These are phyloP conservation scores for Pterostichus madidus DNA, from an alignment of 2,888 invertebrate genomes.

Conservation along the genomic window DNA sequence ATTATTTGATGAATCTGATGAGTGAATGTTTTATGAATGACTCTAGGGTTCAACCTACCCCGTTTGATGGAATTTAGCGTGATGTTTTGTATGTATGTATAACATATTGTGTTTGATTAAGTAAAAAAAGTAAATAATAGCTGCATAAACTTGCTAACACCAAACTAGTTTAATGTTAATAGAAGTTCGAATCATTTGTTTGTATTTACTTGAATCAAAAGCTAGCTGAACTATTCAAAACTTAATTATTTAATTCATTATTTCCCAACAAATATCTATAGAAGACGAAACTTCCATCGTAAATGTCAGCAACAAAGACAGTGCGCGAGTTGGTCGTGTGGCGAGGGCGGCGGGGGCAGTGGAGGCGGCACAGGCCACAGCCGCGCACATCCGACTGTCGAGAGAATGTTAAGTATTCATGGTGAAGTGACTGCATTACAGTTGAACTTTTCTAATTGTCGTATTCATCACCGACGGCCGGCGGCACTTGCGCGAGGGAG, in stretches of 20 bases:
- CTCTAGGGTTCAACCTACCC: too few relatives aligned
- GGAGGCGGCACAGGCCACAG: slow-evolving; percentile 12
- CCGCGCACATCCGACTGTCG: slow-evolving; percentile 56
- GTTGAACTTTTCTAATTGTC: slow-evolving; percentile 73
- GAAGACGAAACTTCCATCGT: slow-evolving; percentile 19
- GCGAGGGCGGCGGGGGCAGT: not conserved
- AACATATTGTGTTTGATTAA: too few relatives aligned
- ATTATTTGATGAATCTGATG: too few relatives aligned
- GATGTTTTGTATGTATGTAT: too few relatives aligned
- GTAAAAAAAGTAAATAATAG: too few relatives aligned
- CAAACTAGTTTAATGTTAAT: too few relatives aligned
- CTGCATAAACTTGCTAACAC: too few relatives aligned
- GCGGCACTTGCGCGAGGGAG: slow-evolving; percentile 51
- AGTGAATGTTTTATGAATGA: too few relatives aligned
- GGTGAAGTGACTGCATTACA: slow-evolving; percentile 70
- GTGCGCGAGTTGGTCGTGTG: slow-evolving; percentile 7
- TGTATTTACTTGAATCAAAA: slow-evolving; percentile 1
- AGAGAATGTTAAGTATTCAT: slow-evolving; percentile 67
- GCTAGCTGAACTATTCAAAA: slow-evolving; percentile 7
- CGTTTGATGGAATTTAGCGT: too few relatives aligned
- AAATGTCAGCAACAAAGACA: slow-evolving; percentile 12
- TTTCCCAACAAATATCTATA: not conserved
- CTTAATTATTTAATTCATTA: slow-evolving; percentile 27
- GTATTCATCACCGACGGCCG: slow-evolving; percentile 70
- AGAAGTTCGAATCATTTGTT: not conserved